A percentile compares a stretch with the other conserved stretches of the same genome.
These are phyloP conservation scores for Ectemnius lituratus DNA, from an alignment of 2,888 invertebrate species.

Conservation along the genomic window DNA sequence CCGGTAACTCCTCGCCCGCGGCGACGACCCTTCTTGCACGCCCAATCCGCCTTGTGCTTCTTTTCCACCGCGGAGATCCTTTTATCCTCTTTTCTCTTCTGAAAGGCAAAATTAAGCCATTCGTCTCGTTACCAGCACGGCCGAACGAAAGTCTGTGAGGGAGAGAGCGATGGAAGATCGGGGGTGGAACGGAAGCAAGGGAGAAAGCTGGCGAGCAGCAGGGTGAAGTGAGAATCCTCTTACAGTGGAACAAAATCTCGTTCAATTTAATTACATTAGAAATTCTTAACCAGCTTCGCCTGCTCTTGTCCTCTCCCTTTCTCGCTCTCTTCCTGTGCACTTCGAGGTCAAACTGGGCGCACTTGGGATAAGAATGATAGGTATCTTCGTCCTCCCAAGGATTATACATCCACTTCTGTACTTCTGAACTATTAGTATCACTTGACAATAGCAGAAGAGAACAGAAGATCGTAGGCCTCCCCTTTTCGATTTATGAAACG, in stretches of 20 bases:
- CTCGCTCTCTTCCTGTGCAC: too few species aligned
- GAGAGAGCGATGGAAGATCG: conserved; percentile 6
- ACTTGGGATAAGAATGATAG: too few species aligned
- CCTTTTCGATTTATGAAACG: too few species aligned
- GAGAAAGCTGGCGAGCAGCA: background rate
- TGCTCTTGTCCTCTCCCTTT: background rate
- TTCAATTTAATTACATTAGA: conserved; percentile 42
- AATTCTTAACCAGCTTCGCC: conserved; percentile 28
- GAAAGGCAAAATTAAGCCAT: conserved; percentile 61
- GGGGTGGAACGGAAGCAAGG: background rate
- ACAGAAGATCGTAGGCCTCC: too few species aligned
- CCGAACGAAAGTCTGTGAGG: background rate
- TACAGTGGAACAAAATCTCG: conserved; percentile 18
- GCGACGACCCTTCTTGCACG: too few species aligned
- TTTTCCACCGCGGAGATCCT: conserved; percentile 10
- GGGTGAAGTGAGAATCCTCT: conserved; percentile 24
- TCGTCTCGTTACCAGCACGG: conserved; percentile 46
- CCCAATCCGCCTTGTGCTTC: conserved; percentile 1
- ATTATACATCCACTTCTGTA: too few species aligned
- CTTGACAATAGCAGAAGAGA: too few species aligned
- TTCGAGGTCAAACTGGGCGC: too few species aligned
- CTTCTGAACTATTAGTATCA: too few species aligned
- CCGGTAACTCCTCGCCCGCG: background rate
- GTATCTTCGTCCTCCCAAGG: too few species aligned
- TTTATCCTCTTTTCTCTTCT: conserved; percentile 31